phyloP scores from a whole-genome alignment of 1,140 invertebrate species.

The Maconellicoccus hirsutus region DNA sequence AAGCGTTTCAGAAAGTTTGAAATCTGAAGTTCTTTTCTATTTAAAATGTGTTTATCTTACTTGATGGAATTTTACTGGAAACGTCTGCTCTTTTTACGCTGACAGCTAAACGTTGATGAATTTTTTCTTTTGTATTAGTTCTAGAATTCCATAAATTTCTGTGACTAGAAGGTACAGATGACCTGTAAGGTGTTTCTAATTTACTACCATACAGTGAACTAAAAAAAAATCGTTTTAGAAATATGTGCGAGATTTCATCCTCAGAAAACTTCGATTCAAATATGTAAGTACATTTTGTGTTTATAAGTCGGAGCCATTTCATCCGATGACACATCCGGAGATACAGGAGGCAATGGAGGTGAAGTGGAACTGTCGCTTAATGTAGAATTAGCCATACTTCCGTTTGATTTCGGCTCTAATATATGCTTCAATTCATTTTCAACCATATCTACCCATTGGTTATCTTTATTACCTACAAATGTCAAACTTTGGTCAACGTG shows the following conservation, averaged over 20 bases:
- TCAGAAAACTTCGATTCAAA: background rate
- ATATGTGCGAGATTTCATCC: too few relatives aligned
- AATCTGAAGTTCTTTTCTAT: too few relatives aligned
- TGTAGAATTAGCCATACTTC: constrained; percentile 43
- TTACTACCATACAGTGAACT: background rate
- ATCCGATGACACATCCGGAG: constrained; percentile 40
- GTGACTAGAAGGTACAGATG: constrained; percentile 15
- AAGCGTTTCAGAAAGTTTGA: too few relatives aligned
- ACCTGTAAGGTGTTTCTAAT: constrained; percentile 2
- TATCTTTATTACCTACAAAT: constrained; percentile 49
- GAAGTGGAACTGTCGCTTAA: constrained; percentile 57
- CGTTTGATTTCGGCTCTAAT: constrained; percentile 52
- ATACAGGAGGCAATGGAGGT: constrained; percentile 56
- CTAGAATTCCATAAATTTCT: constrained; percentile 12
- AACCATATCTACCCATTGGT: constrained; percentile 72
- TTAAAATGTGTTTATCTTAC: background rate
- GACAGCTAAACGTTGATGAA: constrained; percentile 9
- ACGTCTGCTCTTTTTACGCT: background rate
- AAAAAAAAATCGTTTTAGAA: background rate
- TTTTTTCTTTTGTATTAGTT: constrained; percentile 11
- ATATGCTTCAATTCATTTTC: constrained; percentile 67
- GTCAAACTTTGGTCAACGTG: background rate
- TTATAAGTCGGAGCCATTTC: constrained; percentile 33
- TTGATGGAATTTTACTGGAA: constrained; percentile 11
- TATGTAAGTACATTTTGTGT: constrained; percentile 36